Conservation (phyloP, 2,113 vertebrate species). For the Saccopteryx leptura region DNA sequence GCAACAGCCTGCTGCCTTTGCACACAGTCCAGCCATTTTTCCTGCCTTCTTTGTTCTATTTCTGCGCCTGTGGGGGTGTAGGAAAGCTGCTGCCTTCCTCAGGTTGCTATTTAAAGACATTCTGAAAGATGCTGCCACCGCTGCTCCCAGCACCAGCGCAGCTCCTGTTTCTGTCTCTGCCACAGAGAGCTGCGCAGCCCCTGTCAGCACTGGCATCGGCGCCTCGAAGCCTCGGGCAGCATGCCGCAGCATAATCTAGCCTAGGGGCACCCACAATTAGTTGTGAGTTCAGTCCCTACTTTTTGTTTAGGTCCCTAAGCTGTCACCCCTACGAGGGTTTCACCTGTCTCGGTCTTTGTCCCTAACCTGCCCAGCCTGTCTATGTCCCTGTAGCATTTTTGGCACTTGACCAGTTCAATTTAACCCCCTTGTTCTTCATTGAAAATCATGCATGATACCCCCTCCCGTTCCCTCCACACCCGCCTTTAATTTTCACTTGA, state of each 20-base stretch:
- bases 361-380: neutral
- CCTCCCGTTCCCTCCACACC: neutral
- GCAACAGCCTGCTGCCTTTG: slow-evolving; percentile 52
- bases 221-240: fast-evolving
- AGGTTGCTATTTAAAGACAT: slow-evolving; percentile 81
- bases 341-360: neutral
- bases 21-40: slow-evolving; percentile 67
- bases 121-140: slow-evolving; percentile 39
- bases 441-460: neutral
- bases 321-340: neutral
- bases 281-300: neutral
- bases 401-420: slow-evolving; percentile 30
- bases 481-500: neutral
- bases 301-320: slow-evolving; percentile 41
- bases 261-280: neutral
- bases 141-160: neutral
- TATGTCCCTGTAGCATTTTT: neutral
- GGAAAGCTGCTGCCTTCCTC: slow-evolving; percentile 73
- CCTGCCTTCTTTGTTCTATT: slow-evolving; percentile 80
- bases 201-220: neutral
- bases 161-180: slow-evolving; percentile 6
- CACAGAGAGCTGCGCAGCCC: neutral
- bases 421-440: neutral
- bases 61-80: slow-evolving; percentile 69
- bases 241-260: neutral